Conservation (phyloP, 2,797 vertebrate species). For the Propithecus perrieri region DNA sequence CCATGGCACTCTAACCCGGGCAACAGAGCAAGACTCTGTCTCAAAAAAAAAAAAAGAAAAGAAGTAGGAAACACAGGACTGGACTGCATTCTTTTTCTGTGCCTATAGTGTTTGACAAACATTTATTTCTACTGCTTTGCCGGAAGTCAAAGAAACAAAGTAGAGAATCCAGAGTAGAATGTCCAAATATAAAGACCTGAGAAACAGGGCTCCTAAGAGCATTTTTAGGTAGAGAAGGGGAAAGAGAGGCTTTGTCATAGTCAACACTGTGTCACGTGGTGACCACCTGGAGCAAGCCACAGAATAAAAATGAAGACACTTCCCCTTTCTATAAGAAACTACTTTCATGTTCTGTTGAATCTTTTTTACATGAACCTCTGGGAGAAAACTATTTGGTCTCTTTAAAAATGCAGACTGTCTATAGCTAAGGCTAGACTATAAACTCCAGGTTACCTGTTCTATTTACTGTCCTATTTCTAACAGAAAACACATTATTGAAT, state of each 20-base stretch:
- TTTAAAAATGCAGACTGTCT: background rate
- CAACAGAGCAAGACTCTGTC: too few relatives aligned
- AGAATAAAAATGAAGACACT: background rate
- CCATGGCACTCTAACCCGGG: too few relatives aligned
- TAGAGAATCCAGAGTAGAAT: background rate
- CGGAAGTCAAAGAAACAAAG: constrained; percentile 32
- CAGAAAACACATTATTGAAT: background rate
- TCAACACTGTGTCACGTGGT: background rate
- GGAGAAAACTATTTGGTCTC: background rate
- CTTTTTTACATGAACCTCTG: background rate
- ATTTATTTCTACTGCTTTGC: background rate
- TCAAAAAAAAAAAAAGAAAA: background rate
- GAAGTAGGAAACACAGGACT: background rate
- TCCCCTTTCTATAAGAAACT: constrained; percentile 22
- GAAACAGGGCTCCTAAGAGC: background rate
- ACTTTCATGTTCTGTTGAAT: background rate
- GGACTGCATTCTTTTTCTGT: background rate
- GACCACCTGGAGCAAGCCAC: background rate
- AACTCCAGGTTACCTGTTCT: background rate
- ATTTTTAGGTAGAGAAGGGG: background rate
- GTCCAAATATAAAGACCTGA: background rate
- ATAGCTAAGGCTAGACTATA: background rate
- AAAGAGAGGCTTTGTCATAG: background rate
- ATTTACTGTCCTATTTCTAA: background rate
- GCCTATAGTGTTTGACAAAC: background rate